Base-by-base conservation (phyloP, 1,140 invertebrate species). In the Polypedilum pembai region DNA sequence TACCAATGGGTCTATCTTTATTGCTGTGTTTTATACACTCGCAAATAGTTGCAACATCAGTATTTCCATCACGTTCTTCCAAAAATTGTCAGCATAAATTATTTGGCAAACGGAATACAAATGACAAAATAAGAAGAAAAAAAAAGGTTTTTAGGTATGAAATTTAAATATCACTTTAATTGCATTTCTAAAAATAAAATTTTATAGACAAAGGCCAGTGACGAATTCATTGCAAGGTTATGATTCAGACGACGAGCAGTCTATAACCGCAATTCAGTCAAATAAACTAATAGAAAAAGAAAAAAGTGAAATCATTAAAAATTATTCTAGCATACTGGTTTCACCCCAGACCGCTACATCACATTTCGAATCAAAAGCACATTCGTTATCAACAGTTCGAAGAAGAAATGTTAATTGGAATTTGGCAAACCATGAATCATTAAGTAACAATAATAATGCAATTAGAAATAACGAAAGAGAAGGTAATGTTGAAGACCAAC, bases 21-120 rank as follows among this genome's bases (percentile, higher is more conserved):
- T 85, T 91, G 40, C 84, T 97, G 63, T 93, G 92, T 77, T 85
- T 94, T 41, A 91, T 97, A 69, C 94, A 96, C 82, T 94, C 94
- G 0, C 94, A 97, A 83, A 96, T 96, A 75, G 93, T 93, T 1
- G 91, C 91, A 40, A 92, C 91, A 1, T 88, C 88, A 76, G 78
- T 10, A 10, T n/a, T 21, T 5, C 8, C 17, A 20, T 69, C 65
- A 69, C 17, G 65, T 10, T 18, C 65, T 20, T 20, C 65, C 17
- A 80, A 80, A 21, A 79, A 78, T 15, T 78, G 83, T 75, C 79
- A 81, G 33, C 77, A 76, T 66, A 78, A 81, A 76, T 79, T 77
- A 77, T 77, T 79, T 78, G 83, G 78, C 65, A 82, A 83, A 17
- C 80, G 80, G 77, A 74, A 73, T 77, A 83, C 77, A 78, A 79